Conservation (phyloP, 2,888 invertebrate species). For the Melieria picta region DNA sequence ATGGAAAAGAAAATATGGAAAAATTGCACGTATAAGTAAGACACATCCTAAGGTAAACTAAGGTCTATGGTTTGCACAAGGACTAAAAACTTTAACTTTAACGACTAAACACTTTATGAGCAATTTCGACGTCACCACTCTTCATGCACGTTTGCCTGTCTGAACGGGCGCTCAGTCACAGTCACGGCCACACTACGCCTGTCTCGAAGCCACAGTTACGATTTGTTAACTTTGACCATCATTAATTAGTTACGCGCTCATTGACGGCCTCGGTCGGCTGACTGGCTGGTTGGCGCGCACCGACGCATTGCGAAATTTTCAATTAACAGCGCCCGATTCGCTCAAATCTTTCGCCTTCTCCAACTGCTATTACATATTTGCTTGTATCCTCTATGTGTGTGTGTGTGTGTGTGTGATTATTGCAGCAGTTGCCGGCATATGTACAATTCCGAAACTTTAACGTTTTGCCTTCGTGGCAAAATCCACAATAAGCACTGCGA, state of each 20-base stretch:
- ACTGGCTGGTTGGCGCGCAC: constrained; percentile 20
- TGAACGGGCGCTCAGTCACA: background rate
- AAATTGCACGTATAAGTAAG: background rate
- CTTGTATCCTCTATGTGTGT: no score
- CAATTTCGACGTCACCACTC: no score
- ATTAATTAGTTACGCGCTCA: constrained; percentile 18
- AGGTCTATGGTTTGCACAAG: no score
- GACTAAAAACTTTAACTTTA: no score
- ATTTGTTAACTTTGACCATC: constrained; percentile 24
- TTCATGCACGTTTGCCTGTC: background rate
- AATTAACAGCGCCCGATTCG: constrained; percentile 18
- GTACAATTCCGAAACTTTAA: no score
- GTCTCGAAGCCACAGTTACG: constrained; percentile 22
- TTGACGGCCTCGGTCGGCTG: background rate
- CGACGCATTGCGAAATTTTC: constrained; percentile 22
- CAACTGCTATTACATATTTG: no score
- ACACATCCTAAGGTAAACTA: no score
- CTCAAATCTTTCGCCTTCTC: background rate
- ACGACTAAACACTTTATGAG: no score
- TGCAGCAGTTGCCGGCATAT: no score
- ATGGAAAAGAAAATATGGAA: background rate
- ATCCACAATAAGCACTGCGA: no score
- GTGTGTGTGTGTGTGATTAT: no score
- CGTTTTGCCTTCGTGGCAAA: no score
- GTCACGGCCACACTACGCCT: background rate